These are phyloP conservation scores for Amazona vittata DNA, from an alignment of 2,113 vertebrate species.

Conservation along the genomic window DNA sequence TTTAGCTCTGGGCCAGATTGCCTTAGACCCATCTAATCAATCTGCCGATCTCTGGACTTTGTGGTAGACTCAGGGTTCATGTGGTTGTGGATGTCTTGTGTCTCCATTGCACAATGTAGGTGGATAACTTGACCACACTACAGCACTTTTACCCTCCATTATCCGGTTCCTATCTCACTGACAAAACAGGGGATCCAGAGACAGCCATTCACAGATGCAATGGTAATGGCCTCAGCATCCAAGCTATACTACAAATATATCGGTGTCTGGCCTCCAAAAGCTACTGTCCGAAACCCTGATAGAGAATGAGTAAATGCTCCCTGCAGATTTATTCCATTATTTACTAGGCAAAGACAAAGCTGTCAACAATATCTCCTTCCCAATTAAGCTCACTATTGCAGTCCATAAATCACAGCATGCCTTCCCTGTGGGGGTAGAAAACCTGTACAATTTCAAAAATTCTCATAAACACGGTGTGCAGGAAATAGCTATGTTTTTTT, in stretches of 20 bases:
- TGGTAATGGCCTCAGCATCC: not conserved
- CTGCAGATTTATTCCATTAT: slow-evolving; percentile 31
- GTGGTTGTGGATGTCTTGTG: not conserved
- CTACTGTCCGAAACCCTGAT: not conserved
- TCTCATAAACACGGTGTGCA: not conserved
- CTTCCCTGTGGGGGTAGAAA: slow-evolving; percentile 4
- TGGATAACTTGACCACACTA: not conserved
- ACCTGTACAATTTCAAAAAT: slow-evolving; percentile 35
- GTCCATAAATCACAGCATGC: slow-evolving; percentile 35
- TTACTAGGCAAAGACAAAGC: slow-evolving; percentile 43
- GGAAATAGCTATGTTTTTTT: not conserved
- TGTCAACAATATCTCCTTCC: slow-evolving; percentile 51
- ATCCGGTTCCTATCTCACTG: not conserved
- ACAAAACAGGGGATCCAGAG: not conserved
- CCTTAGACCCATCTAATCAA: not conserved
- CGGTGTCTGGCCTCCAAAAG: slow-evolving; percentile 17
- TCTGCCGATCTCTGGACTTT: not conserved
- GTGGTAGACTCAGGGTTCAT: not conserved
- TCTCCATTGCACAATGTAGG: not conserved
- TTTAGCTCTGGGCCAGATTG: not conserved
- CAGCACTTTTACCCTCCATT: not conserved
- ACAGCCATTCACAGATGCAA: not conserved
- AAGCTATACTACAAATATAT: not conserved
- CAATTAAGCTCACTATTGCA: slow-evolving; percentile 50
- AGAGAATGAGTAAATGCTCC: slow-evolving; percentile 4